Base-by-base conservation (phyloP, 2,888 invertebrate genomes). In the Trissoscelio sp. region DNA sequence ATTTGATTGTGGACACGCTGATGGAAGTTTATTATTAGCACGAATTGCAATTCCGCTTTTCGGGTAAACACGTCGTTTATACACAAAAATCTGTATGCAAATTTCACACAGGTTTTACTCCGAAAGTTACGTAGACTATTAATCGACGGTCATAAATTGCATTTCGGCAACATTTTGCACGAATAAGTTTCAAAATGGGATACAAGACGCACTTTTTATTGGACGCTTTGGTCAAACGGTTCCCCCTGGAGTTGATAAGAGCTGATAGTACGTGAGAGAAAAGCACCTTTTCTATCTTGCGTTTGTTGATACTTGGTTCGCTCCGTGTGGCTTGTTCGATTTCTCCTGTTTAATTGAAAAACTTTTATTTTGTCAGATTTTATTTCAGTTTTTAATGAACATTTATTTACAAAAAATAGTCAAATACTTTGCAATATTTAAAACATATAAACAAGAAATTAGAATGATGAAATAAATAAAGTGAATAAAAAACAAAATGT, bases 161-260 rank as follows among this genome's bases (percentile, higher is more conserved):
- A 24, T 46, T 2, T 18, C 12, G 11, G 11, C 9, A 16, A 34
- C 16, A 72, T 51, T 60, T 60, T 72, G 58, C 22, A 2, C 18
- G 22, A 31, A 51, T 34, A 60, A 70, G 42, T 81, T 58, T 66
- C 55, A 83, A 84, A 86, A 84, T 84, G 78, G 85, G 85, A 84
- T 83, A 86, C 81, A 77, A 83, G 85, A 89, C 87, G 86, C 87
- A 85, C 85, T 85, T 88, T 89, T 89, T 88, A 89, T 89, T 87
- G 89, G 87, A 85, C 88, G 87, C 88, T 89, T 89, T 87, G 87
- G 88, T 86, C 87, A 87, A 88, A 89, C 86, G 86, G 86, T 86
- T 88, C 87, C 89, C 89, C 84, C 83, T 67, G 88, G 88, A 83
- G 77, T 77, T 88, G 89, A 90, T 89, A 89, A 89, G 86, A 85